phyloP scores from a whole-genome alignment of 2,113 vertebrate genomes.

The Oncorhynchus clarkii region DNA sequence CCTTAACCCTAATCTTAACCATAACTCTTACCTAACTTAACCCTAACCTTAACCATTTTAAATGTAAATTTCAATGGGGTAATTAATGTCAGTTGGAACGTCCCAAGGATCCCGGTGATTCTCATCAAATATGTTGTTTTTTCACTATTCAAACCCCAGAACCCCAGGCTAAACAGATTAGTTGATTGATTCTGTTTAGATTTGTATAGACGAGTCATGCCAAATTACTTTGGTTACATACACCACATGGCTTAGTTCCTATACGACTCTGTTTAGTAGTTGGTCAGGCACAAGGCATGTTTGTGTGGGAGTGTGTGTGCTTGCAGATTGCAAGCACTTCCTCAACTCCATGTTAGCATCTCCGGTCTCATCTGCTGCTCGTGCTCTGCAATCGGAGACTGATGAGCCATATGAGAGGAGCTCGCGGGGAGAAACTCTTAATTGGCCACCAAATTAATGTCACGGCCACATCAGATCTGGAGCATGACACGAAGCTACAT shows the following conservation, averaged over 20 bases:
- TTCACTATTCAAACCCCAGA: too few species aligned
- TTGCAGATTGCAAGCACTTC: neutral
- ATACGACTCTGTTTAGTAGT: neutral
- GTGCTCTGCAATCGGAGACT: neutral
- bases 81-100: too few species aligned
- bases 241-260: neutral
- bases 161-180: too few species aligned
- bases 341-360: neutral
- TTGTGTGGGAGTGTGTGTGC: neutral
- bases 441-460: conserved; percentile 1
- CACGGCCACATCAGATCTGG: neutral
- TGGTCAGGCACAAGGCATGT: neutral
- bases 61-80: too few species aligned
- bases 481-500: neutral
- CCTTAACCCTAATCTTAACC: too few species aligned
- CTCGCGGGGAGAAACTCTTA: neutral
- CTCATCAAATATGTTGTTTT: too few species aligned
- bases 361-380: neutral
- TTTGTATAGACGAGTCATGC: neutral
- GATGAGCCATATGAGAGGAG: neutral
- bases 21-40: too few species aligned
- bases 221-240: neutral
- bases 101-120: too few species aligned
- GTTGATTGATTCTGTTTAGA: neutral
- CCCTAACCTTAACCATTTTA: too few species aligned